Evolutionary conservation across 2,113 vertebrate genomes (phyloP), one percentile per base, ranked within the genome.

Genomic region (Junco hyemalis): DNA sequence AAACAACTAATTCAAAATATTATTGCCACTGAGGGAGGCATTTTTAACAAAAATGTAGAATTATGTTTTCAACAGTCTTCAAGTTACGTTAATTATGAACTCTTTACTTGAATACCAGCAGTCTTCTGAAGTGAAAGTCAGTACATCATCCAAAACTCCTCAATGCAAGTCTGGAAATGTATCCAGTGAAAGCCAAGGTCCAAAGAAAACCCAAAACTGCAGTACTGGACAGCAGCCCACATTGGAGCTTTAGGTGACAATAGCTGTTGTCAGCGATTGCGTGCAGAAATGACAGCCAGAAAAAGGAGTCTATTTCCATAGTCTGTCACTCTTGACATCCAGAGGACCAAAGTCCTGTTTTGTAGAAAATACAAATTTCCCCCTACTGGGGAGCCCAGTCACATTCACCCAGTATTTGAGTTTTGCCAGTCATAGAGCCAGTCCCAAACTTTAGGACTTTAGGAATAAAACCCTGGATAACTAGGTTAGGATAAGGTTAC

Each of bases 1-100:
- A 86, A 87, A 36, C 38, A 88, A 84, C 80, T 90, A 86, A 95
- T 90, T 95, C 69, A 86, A 95, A 83, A 83, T 80, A 96, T 63
- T 83, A 61, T 48, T 73, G 33, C 21, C 69, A 73, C 50, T 56
- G 29, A 90, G 72, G 85, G 36, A 70, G 11, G 47, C 25, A 78
- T 89, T 84, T 95, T 92, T 77, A 94, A 60, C 29, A 23, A 47
- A 60, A 83, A 53, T 38, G 38, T 80, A 74, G 93, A 92, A 92
- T 71, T 89, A 81, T 53, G 59, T 89, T 95, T 95, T 94, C 82
- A 91, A 90, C 28, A 83, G n/a, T 59, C 36, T 96, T 77, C 20
- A 24, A 91, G 44, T 61, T 91, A 70, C 51, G 26, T 78, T 81
- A 86, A 20, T 45, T 73, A 38, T 36, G 38, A 65, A 72, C 33